These are phyloP conservation scores for Cynaeus angustus DNA, from an alignment of 2,888 invertebrate genomes.

Conservation along the genomic window DNA sequence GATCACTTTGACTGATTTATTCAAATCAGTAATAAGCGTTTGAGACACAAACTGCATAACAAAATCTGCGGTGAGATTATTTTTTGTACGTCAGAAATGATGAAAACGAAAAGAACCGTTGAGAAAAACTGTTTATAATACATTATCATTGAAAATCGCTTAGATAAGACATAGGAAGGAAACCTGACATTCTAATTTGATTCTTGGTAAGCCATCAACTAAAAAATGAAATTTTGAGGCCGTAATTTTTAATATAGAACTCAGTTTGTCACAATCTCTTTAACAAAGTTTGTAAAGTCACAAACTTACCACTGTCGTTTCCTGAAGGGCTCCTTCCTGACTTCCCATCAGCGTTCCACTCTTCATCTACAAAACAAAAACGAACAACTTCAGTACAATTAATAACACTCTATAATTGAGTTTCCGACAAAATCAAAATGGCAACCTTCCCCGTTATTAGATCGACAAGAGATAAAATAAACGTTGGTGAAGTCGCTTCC, in stretches of 20 bases:
- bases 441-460: conserved; percentile 1
- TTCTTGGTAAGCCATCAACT: conserved; percentile 38
- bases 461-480: conserved; percentile 18
- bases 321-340: conserved; percentile 68
- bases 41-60: too few species aligned
- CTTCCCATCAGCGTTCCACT: conserved; percentile 78
- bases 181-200: too few species aligned
- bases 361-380: conserved; percentile 75
- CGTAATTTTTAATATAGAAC: conserved; percentile 33
- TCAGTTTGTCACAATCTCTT: conserved; percentile 7
- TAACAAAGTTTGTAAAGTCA: conserved; percentile 5
- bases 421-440: conserved; percentile 17
- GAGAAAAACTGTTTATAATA: too few species aligned
- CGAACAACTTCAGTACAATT: conserved; percentile 10
- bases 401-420: conserved; percentile 24
- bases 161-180: too few species aligned
- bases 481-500: conserved; percentile 11
- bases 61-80: too few species aligned
- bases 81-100: too few species aligned
- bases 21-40: too few species aligned
- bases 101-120: too few species aligned
- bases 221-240: not conserved
- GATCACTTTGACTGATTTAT: too few species aligned
- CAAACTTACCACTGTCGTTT: conserved; percentile 69
- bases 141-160: too few species aligned